phyloP scores from a whole-genome alignment of 1,140 invertebrate species.

The Trichoplusia ni region DNA sequence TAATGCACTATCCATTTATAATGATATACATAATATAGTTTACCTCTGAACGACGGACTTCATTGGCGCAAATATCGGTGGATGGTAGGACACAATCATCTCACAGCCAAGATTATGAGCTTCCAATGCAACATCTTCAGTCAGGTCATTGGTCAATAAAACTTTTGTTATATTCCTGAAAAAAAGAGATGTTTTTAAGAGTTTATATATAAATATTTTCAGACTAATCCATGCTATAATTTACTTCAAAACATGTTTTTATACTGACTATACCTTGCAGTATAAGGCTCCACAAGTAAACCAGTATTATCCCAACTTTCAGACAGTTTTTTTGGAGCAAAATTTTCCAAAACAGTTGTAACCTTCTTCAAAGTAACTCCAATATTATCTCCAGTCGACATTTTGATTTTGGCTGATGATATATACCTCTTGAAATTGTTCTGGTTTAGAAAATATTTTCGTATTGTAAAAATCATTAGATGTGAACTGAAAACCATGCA shows the following conservation, averaged over 20 bases:
- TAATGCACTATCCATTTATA: too few relatives aligned
- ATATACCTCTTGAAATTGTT: slow-evolving; percentile 39
- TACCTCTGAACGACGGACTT: slow-evolving; percentile 93
- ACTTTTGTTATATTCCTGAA: slow-evolving; percentile 84
- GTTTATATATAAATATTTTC: not conserved
- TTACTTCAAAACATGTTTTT: not conserved
- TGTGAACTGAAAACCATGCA: slow-evolving; percentile 19
- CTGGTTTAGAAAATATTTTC: slow-evolving; percentile 42
- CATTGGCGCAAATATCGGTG: slow-evolving; percentile 93
- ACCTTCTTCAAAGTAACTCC: slow-evolving; percentile 83
- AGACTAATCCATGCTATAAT: not conserved
- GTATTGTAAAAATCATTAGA: slow-evolving; percentile 63
- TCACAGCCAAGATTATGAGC: slow-evolving; percentile 86
- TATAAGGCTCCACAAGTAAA: slow-evolving; percentile 91
- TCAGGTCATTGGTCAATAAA: slow-evolving; percentile 97
- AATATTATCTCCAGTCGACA: slow-evolving; percentile 51
- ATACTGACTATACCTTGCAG: slow-evolving; percentile 69
- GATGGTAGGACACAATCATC: slow-evolving; percentile 97
- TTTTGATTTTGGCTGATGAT: slow-evolving; percentile 42
- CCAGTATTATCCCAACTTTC: slow-evolving; percentile 98
- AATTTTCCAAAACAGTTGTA: slow-evolving; percentile 84
- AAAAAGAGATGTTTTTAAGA: slow-evolving; percentile 19
- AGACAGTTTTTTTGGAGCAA: slow-evolving; percentile 88
- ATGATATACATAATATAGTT: slow-evolving; percentile 25
- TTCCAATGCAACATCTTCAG: slow-evolving; percentile 93